Evolutionary conservation across 2,888 invertebrate genomes (phyloP), one percentile per base, ranked within the genome.

Genomic region (Myopa tessellatipennis): DNA sequence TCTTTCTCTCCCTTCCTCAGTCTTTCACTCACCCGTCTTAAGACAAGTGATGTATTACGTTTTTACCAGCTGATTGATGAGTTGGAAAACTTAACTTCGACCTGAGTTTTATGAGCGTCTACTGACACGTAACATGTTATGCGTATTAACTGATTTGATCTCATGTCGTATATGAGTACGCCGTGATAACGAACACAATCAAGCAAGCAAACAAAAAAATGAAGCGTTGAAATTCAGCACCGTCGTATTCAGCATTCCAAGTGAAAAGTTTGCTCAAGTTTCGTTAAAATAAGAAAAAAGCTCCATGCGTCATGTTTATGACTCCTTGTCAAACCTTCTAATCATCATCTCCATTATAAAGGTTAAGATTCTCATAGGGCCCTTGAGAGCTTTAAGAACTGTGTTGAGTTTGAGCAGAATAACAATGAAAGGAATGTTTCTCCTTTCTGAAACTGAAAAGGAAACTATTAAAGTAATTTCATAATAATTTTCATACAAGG

Each of bases 41-140:
- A 70, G 55, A 26, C 34, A 70, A 16, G 34, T 70, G 70, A 70
- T 70, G 70, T 14, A 52, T 55, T 26, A 36, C 70, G 55, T 26
- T 18, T 50, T 69, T 26, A 26, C 34, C 7, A 18, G 16, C 34
- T 75, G 75, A 75, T 75, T 75, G 75, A 75, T 75, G 75, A 75
- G 60, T 69, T 55, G 60, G 26, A 26, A 45, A 75, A 75, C 69
- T 75, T 58, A 40, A 58, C 45, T 38, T 45, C 16, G 68, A 18
- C 8, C 58, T 45, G 40, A 69, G 69, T 58, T 68, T 75, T 69
- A 75, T 69, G 68, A 38, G 69, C 26, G 45, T 45, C 69, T 69
- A 16, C 38, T 65, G 67, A 36, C 75, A 75, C 68, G 75, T 68
- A 61, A 58, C 52, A 45, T 16, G 65, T 16, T 1, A 38, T 38